Conservation (phyloP, 2,888 invertebrate species). For the Arrhopalites spinosus region DNA sequence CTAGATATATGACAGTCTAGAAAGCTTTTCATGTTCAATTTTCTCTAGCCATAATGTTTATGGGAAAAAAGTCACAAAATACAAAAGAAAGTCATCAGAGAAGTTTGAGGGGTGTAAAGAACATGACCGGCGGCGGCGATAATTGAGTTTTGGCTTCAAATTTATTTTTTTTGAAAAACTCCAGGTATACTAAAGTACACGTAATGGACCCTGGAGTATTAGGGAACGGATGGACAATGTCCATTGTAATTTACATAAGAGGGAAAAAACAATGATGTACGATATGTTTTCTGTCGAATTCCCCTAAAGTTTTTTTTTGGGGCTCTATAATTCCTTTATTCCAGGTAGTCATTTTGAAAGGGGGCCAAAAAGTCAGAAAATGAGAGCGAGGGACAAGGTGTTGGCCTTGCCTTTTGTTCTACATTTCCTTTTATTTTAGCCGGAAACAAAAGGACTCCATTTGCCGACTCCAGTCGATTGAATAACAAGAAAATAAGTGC, state of each 20-base stretch:
- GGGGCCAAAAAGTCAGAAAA: neutral
- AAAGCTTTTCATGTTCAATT: too few relatives aligned
- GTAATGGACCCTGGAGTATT: neutral
- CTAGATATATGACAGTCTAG: too few relatives aligned
- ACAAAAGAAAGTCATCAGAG: neutral
- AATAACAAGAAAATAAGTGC: neutral
- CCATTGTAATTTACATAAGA: conserved; percentile 18
- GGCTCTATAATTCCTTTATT: neutral
- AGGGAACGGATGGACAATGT: conserved; percentile 10
- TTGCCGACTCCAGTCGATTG: neutral
- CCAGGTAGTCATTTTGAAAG: conserved; percentile 9
- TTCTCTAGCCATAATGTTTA: neutral
- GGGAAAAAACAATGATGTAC: neutral
- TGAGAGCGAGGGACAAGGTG: neutral
- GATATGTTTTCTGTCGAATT: too few relatives aligned
- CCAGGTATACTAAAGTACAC: neutral
- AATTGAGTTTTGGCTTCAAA: neutral
- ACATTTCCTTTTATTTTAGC: neutral
- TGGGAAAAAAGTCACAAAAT: neutral
- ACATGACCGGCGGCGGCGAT: neutral
- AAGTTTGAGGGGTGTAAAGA: neutral
- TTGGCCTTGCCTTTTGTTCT: conserved; percentile 7
- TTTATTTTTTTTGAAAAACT: neutral
- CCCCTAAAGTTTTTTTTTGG: too few relatives aligned
- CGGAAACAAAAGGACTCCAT: neutral